Evolutionary conservation across 1,140 invertebrate genomes (phyloP).

Genomic region (Dryas iulia): DNA sequence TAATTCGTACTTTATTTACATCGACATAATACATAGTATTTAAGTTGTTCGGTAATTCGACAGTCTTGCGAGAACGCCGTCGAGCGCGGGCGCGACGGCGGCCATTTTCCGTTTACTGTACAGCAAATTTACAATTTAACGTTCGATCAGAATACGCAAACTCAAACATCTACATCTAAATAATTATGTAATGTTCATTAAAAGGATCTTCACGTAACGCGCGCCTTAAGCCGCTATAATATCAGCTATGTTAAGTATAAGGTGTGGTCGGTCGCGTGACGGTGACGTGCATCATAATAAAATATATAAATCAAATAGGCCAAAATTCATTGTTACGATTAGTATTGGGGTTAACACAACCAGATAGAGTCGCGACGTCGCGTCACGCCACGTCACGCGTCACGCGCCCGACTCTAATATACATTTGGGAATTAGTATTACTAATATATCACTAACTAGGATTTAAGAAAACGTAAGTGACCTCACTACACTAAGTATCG

Average conservation of each 20-base stretch:
- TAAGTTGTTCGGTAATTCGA: slow-evolving; percentile 70
- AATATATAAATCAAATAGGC: slow-evolving; percentile 67
- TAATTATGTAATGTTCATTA: slow-evolving; percentile 68
- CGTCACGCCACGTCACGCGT: slow-evolving; percentile 44
- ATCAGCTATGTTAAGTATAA: slow-evolving; percentile 76
- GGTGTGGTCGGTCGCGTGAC: slow-evolving; percentile 58
- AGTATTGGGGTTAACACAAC: slow-evolving; percentile 64
- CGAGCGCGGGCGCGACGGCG: slow-evolving; percentile 46
- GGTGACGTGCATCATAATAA: slow-evolving; percentile 46
- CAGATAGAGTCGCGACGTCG: slow-evolving; percentile 39
- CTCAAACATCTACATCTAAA: slow-evolving; percentile 72
- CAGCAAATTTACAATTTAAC: slow-evolving; percentile 75
- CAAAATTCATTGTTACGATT: slow-evolving; percentile 70
- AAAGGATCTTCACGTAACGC: slow-evolving; percentile 67
- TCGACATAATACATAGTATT: slow-evolving; percentile 70
- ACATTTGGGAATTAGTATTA: slow-evolving; percentile 67
- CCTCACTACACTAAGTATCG: slow-evolving; percentile 70
- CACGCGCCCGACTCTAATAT: slow-evolving; percentile 59
- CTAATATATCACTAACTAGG: slow-evolving; percentile 71
- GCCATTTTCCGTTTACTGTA: slow-evolving; percentile 58
- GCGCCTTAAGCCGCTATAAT: slow-evolving; percentile 74
- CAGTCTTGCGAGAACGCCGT: slow-evolving; percentile 50
- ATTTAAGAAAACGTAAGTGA: slow-evolving; percentile 61
- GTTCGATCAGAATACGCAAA: slow-evolving; percentile 74
- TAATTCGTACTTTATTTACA: slow-evolving; percentile 79